Evolutionary conservation across 2,797 vertebrate genomes (phyloP), one percentile per base, ranked within the genome.

Genomic region (Argyrosomus regius): DNA sequence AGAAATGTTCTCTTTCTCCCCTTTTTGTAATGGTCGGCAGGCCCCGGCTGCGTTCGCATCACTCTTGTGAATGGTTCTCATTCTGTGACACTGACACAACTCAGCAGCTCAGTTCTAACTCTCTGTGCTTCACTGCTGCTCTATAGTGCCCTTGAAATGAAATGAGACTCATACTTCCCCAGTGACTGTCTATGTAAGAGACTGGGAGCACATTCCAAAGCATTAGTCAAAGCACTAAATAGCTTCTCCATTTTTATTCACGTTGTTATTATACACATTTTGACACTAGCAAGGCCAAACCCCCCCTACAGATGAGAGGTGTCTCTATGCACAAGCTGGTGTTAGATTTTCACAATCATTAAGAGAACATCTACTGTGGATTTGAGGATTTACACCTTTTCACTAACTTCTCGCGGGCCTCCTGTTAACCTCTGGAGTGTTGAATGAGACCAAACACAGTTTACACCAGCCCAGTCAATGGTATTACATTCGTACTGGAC

Each of bases 81-180:
- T 75, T 79, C 58, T 46, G 65, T 78, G 75, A 80, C 71, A 67
- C 46, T 74, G 59, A 75, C 67, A 72, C 86, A 81, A 75, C 68
- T 82, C 67, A 80, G 62, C 22, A 1, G 73, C 78, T 74, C 68
- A 48, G 58, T 65, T 81, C 49, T 72, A 52, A 66, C 66, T 48
- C 67, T 67, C 54, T 65, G 65, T 66, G 77, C 72, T 80, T 78
- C 67, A 52, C 67, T 66, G 56, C 77, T 76, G 70, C 56, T 76
- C 59, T 52, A 22, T 46, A 39, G 81, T 72, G 69, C 31, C 80
- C 81, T 83, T 88, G 67, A 72, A 78, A 80, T 54, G 70, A 67
- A 45, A 61, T 18, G 41, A 43, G 45, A 49, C 77, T 77, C 67
- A 63, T 58, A 78, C 53, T 60, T 75, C 56, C 49, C 60, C 8